A percentile compares a stretch with the other conserved stretches of the same genome.
Conservation (phyloP, 1,140 invertebrate species). For the Metopolophium dirhodum region DNA sequence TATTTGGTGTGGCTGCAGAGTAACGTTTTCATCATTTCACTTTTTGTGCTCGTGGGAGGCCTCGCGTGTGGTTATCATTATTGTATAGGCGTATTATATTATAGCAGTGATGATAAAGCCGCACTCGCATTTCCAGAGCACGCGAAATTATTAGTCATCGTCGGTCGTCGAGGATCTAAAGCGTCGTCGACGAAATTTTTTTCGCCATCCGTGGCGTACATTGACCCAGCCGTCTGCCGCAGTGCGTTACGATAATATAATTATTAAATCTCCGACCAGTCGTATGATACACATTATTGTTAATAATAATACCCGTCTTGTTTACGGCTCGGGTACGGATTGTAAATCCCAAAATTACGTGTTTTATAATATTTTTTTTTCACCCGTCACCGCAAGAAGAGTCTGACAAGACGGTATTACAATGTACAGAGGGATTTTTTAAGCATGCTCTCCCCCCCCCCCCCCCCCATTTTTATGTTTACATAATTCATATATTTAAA, state of each 20-base stretch:
- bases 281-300: neutral
- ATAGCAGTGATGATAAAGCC: neutral
- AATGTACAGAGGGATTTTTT: no score
- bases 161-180: constrained; percentile 3
- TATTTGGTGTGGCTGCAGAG: neutral
- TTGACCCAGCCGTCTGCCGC: neutral
- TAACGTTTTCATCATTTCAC: constrained; percentile 1
- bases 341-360: neutral
- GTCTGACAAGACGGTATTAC: neutral
- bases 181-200: neutral
- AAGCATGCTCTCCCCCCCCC: no score
- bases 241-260: no score
- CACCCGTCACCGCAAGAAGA: neutral
- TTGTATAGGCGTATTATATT: neutral
- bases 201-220: neutral
- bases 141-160: neutral
- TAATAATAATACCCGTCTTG: neutral
- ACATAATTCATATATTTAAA: no score
- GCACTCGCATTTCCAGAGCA: neutral
- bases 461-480: no score
- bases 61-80: neutral
- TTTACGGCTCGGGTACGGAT: neutral
- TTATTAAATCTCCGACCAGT: neutral
- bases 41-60: neutral
- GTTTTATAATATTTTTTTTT: neutral